Base-by-base conservation (phyloP, 2,797 vertebrate species). In the Ambastaia sidthimunki region DNA sequence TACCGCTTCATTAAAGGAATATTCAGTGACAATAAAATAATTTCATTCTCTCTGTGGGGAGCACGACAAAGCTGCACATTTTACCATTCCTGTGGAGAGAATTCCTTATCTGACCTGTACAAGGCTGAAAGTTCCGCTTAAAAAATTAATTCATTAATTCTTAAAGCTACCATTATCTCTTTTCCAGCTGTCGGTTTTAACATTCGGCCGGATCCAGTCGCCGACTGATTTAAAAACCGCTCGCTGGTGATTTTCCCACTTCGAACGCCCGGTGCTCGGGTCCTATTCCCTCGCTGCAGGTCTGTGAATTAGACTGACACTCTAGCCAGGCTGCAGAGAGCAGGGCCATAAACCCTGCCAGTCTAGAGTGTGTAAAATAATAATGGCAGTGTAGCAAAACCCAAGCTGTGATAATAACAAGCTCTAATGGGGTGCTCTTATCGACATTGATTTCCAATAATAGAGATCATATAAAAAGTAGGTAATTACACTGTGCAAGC, bases 401-500 rank as follows among this genome's bases (percentile, higher is more conserved):
- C 85, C 85, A 83, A 88, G 86, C 85, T 82, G 83, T 88, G 86
- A 88, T 88, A 89, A 88, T 87, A 89, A 89, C 85, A 85, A 84
- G 83, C 84, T 88, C 84, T 87, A 86, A 89, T 89, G 84, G 84
- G 85, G 82, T 86, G 76, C 86, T 87, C 84, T 87, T 89, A 88
- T 88, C 86, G 76, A 70, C 88, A 89, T 89, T 68, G 83, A 89
- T 88, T 88, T 88, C 86, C 88, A 87, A 89, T 89, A 89, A 86
- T 85, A 80, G 86, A 87, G 86, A 89, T 88, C 82, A 88, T 88
- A 89, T 88, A 88, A 88, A 87, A 85, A 84, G 81, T 82, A 86
- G 87, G 87, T 89, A 89, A 89, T 89, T 89, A 88, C 85, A 89
- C 84, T 84, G 86, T 86, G 85, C 84, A 86, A 88, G 88, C 78